Evolutionary conservation across 2,113 vertebrate species (phyloP).

Genomic region (Dromaius novaehollandiae): DNA sequence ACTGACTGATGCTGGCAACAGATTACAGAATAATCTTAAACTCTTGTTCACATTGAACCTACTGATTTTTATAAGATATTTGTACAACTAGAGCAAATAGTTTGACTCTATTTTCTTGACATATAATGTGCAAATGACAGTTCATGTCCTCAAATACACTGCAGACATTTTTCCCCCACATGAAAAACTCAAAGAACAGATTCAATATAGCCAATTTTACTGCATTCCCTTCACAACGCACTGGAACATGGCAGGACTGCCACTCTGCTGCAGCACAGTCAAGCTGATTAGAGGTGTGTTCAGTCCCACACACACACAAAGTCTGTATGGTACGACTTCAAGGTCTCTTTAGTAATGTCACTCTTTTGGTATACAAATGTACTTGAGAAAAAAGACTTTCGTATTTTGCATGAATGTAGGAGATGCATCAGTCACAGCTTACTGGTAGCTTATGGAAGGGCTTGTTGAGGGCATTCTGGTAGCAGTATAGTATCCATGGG

Average conservation of each 20-base stretch:
- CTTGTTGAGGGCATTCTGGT: neutral
- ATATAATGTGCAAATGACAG: neutral
- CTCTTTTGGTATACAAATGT: neutral
- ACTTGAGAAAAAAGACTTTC: neutral
- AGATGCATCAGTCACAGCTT: neutral
- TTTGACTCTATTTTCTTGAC: neutral
- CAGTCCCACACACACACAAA: too few relatives aligned
- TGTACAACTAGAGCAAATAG: neutral
- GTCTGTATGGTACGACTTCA: neutral
- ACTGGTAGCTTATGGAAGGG: neutral
- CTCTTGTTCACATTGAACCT: neutral
- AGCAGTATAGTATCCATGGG: neutral
- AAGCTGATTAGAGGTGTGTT: too few relatives aligned
- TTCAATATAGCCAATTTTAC: too few relatives aligned
- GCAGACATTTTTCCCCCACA: too few relatives aligned
- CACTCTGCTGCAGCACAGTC: too few relatives aligned
- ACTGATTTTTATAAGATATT: neutral
- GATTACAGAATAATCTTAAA: conserved; percentile 10
- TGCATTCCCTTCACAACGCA: too few relatives aligned
- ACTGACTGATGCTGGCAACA: neutral
- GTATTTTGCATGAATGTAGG: neutral
- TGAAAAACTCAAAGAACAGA: too few relatives aligned
- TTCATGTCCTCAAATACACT: neutral
- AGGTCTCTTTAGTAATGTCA: neutral
- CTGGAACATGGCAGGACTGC: too few relatives aligned